A percentile compares a stretch with the other conserved stretches of the same genome.
Evolutionary conservation across 53 echinoderm and acorn worm genomes (phyloP).

Genomic region (Mesocentrotus franciscanus): DNA sequence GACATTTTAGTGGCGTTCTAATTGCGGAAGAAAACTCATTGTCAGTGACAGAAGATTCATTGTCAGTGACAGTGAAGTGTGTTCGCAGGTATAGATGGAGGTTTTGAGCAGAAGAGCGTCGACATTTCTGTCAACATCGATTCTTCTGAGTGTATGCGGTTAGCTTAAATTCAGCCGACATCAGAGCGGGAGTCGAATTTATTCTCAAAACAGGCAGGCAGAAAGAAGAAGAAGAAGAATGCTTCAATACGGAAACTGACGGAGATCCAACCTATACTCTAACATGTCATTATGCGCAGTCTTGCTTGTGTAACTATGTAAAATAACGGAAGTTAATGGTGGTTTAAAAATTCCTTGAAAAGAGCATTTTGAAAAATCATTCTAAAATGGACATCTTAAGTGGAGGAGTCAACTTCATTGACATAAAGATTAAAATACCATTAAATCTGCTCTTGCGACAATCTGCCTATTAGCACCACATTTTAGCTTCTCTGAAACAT

Average conservation of each 20-base stretch:
- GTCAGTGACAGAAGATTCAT: background rate
- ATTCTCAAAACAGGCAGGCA: background rate
- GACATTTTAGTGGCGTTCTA: background rate
- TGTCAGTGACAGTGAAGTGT: background rate
- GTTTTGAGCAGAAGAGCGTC: background rate
- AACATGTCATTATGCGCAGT: background rate
- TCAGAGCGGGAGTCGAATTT: background rate
- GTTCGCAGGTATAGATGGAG: background rate
- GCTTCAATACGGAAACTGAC: background rate
- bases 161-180: background rate
- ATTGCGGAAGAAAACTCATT: background rate
- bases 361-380: no score
- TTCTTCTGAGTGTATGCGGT: slow-evolving; percentile 14
- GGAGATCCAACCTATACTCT: background rate
- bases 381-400: no score
- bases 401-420: no score
- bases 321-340: background rate
- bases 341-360: background rate
- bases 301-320: background rate
- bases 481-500: no score
- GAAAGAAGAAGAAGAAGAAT: background rate
- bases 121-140: background rate
- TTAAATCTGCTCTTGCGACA: no score
- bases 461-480: no score
- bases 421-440: no score